A percentile compares a stretch with the other conserved stretches of the same genome.
These are phyloP conservation scores for Nebria salina DNA, from an alignment of 2,888 invertebrate species.

Conservation along the genomic window DNA sequence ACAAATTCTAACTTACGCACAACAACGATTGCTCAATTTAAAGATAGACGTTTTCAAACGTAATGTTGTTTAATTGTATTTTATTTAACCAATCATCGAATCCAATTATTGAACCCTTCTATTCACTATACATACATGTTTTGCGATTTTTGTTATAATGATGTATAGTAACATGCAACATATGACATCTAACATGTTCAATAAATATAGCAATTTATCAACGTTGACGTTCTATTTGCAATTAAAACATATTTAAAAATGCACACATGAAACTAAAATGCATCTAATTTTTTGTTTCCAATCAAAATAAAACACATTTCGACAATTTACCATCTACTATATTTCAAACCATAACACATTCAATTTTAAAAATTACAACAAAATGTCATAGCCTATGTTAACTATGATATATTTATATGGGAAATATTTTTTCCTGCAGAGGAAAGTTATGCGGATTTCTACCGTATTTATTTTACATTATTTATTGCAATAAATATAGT, in stretches of 20 bases:
- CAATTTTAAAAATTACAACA: background rate
- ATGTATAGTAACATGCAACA: background rate
- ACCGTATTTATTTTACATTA: constrained; percentile 51
- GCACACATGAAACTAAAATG: background rate
- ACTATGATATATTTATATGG: background rate
- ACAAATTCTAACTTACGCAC: no score
- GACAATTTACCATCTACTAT: background rate
- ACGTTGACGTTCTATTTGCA: background rate
- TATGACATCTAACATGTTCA: constrained; percentile 15
- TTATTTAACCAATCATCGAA: no score
- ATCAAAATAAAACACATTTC: background rate
- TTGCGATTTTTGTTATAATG: constrained; percentile 4
- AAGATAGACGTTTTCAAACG: no score
- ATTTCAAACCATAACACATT: background rate
- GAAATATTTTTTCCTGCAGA: background rate
- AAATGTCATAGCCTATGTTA: background rate
- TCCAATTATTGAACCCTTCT: background rate
- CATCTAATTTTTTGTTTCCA: background rate
- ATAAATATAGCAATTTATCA: constrained; percentile 1
- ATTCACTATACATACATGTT: background rate
- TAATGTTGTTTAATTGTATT: no score
- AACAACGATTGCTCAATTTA: no score
- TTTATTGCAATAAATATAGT: constrained; percentile 52
- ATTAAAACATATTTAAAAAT: constrained; percentile 15
- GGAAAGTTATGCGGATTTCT: constrained; percentile 24